A percentile compares a stretch with the other conserved stretches of the same genome.
Conservation (phyloP, 2,888 invertebrate genomes). For the Blera fallax region DNA sequence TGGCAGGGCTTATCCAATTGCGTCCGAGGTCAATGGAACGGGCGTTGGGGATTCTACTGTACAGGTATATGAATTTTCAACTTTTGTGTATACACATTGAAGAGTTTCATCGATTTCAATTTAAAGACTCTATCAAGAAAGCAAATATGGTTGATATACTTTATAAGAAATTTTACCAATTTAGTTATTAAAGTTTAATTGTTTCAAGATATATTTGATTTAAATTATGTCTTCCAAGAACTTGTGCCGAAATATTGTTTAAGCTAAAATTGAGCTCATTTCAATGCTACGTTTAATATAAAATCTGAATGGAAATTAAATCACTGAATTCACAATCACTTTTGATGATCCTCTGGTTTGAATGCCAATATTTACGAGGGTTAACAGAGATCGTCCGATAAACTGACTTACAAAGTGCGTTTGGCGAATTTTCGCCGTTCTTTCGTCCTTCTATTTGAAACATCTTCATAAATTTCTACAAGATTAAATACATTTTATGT, state of each 20-base stretch:
- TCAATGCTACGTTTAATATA: not conserved
- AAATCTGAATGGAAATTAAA: no score
- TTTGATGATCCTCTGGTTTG: no score
- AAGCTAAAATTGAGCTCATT: constrained; percentile 5
- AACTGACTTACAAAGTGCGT: no score
- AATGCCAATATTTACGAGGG: no score
- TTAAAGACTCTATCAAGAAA: not conserved
- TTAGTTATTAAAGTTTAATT: not conserved
- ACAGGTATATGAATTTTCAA: constrained; percentile 77
- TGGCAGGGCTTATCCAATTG: constrained; percentile 80
- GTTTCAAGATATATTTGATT: not conserved
- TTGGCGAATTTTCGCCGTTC: no score
- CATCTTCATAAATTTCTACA: no score
- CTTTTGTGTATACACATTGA: constrained; percentile 14
- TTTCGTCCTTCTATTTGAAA: no score
- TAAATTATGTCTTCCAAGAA: not conserved
- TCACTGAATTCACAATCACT: no score
- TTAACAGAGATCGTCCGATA: no score
- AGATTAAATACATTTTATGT: no score
- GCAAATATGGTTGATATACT: not conserved
- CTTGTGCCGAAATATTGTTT: not conserved
- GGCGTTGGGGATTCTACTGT: constrained; percentile 76
- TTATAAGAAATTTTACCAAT: not conserved
- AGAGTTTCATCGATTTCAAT: not conserved
- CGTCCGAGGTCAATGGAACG: constrained; percentile 80